Conservation (phyloP, 64 coral and sea anemone genomes). For the Acropora yongei region DNA sequence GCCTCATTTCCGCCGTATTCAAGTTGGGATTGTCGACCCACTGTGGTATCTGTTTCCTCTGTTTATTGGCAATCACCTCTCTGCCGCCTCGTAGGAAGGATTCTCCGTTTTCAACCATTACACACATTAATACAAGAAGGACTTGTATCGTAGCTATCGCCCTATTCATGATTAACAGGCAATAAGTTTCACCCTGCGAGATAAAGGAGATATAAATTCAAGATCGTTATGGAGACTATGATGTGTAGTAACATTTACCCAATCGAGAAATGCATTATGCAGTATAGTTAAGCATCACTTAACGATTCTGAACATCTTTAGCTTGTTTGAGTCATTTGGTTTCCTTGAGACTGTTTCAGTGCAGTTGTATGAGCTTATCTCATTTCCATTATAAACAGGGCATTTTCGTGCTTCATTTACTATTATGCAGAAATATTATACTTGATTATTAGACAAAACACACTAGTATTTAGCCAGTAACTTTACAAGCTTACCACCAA, state of each 20-base stretch:
- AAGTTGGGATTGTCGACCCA: background rate
- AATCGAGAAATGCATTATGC: too few species aligned
- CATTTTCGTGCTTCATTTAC: too few species aligned
- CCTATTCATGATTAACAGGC: background rate
- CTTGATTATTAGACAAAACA: too few species aligned
- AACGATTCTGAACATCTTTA: background rate
- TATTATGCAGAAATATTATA: too few species aligned
- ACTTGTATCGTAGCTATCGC: background rate
- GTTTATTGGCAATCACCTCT: conserved; percentile 3
- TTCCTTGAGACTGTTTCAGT: too few species aligned
- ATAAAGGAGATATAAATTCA: too few species aligned
- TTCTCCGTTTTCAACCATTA: conserved; percentile 12
- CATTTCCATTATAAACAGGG: too few species aligned
- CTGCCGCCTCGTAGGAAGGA: conserved; percentile 3
- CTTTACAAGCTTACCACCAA: background rate
- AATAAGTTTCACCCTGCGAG: background rate
- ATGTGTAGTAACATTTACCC: too few species aligned
- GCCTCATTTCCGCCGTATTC: background rate
- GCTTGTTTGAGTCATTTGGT: too few species aligned
- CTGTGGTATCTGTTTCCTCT: background rate
- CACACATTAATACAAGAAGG: conserved; percentile 2
- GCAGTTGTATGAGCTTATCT: too few species aligned
- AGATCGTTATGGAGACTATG: too few species aligned
- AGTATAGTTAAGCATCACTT: too few species aligned
- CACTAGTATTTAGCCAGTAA: background rate